Conservation (phyloP, 2,888 invertebrate species). For the Barypeithes pellucidus region DNA sequence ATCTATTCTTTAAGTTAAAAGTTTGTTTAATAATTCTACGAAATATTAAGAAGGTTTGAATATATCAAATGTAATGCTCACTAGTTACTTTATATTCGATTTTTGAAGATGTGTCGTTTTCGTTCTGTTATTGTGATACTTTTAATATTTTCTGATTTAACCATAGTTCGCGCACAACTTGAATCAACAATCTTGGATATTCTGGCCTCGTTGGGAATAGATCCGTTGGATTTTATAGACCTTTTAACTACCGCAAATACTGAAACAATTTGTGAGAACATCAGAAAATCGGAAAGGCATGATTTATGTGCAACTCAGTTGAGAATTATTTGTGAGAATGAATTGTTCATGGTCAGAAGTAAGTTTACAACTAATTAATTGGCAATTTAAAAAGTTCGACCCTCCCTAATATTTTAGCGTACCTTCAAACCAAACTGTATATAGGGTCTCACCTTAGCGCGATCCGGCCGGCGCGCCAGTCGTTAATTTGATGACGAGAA, state of each 20-base stretch:
- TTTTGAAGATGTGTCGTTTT: neutral
- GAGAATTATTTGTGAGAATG: conserved; percentile 7
- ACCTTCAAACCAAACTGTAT: no score
- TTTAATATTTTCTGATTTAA: neutral
- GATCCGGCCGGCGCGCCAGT: no score
- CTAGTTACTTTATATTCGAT: neutral
- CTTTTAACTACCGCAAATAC: neutral
- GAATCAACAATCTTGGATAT: neutral
- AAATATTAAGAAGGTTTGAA: no score
- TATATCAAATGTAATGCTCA: no score
- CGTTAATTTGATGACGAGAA: no score
- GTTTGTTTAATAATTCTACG: neutral
- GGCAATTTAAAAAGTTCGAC: no score
- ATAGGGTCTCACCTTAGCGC: no score
- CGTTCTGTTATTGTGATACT: neutral
- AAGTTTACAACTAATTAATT: no score
- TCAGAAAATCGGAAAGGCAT: neutral
- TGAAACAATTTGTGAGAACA: conserved; percentile 1
- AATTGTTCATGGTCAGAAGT: conserved; percentile 11
- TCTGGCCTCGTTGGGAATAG: neutral
- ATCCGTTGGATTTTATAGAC: neutral
- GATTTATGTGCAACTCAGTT: conserved; percentile 14
- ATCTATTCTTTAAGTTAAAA: neutral
- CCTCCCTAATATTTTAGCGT: no score
- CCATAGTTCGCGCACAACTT: neutral